A percentile compares a stretch with the other conserved stretches of the same genome.
These are phyloP conservation scores for Chaetodon trifascialis DNA, from an alignment of 2,113 vertebrate genomes.

Conservation along the genomic window DNA sequence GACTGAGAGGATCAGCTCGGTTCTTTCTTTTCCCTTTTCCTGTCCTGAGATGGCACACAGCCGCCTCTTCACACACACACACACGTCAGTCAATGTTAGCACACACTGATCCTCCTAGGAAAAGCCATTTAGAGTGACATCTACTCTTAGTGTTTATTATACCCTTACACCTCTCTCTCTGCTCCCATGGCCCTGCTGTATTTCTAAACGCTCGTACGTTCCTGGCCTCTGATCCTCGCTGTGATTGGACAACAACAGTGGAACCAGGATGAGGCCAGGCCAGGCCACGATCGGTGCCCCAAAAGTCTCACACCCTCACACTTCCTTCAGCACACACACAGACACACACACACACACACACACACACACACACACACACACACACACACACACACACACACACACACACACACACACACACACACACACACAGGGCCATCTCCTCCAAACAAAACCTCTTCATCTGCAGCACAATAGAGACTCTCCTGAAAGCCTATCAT, in stretches of 20 bases:
- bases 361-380: neutral
- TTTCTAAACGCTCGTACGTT: constrained; percentile 87
- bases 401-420: constrained; percentile 37
- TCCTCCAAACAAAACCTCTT: constrained; percentile 97
- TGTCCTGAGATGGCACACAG: constrained; percentile 56
- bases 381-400: constrained; percentile 33
- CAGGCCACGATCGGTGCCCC: constrained; percentile 40
- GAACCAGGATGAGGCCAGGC: constrained; percentile 46
- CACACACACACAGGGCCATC: constrained; percentile 83
- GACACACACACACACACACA: constrained; percentile 7
- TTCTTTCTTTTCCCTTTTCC: constrained; percentile 46
- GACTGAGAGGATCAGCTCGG: constrained; percentile 70
- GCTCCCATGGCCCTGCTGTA: constrained; percentile 82
- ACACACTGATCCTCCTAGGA: constrained; percentile 95
- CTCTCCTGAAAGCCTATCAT: constrained; percentile 99
- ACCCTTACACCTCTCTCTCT: constrained; percentile 58
- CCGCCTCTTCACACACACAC: constrained; percentile 58
- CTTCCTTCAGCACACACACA: constrained; percentile 27
- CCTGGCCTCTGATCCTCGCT: constrained; percentile 69
- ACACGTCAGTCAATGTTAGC: constrained; percentile 95
- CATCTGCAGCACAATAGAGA: constrained; percentile 98
- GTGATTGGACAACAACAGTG: constrained; percentile 76
- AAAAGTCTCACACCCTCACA: constrained; percentile 40
- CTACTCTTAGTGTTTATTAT: constrained; percentile 72
- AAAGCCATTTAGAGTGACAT: constrained; percentile 99